These are phyloP conservation scores for Zaprionus taronus DNA, from an alignment of 1,140 invertebrate genomes.

Conservation along the genomic window DNA sequence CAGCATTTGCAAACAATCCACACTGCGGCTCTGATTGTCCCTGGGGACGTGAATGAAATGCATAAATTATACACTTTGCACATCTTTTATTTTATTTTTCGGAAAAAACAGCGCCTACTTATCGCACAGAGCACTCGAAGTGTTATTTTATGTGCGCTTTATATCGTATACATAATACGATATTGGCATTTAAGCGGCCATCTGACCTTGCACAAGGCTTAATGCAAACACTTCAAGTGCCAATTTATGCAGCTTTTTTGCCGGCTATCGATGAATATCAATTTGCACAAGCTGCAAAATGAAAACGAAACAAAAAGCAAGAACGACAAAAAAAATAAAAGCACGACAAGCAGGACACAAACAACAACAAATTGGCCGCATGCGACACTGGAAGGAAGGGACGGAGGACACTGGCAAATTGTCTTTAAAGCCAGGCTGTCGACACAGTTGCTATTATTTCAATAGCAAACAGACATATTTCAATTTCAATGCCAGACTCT, in stretches of 20 bases:
- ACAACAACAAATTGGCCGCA: conserved; percentile 55
- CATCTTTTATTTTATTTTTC: conserved; percentile 16
- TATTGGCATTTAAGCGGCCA: conserved; percentile 49
- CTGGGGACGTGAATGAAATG: conserved; percentile 24
- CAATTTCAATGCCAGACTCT: conserved; percentile 32
- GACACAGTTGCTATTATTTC: conserved; percentile 33
- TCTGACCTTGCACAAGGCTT: conserved; percentile 36
- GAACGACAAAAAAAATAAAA: conserved; percentile 18
- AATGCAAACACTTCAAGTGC: conserved; percentile 46
- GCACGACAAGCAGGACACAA: conserved; percentile 11
- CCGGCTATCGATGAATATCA: conserved; percentile 68
- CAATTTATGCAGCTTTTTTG: conserved; percentile 62
- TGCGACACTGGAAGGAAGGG: neutral
- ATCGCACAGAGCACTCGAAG: conserved; percentile 11
- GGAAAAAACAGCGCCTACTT: conserved; percentile 18
- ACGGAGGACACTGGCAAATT: conserved; percentile 39
- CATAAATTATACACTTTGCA: conserved; percentile 43
- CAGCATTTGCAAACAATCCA: conserved; percentile 18
- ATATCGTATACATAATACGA: conserved; percentile 24
- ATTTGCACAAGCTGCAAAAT: conserved; percentile 52
- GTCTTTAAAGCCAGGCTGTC: conserved; percentile 50
- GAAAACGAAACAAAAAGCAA: neutral
- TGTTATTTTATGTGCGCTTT: conserved; percentile 35
- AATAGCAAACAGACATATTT: conserved; percentile 46
- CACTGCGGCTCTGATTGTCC: conserved; percentile 14